A percentile compares a stretch with the other conserved stretches of the same genome.
Evolutionary conservation across 2,113 vertebrate species (phyloP).

Genomic region (Brachypteracias leptosomus): DNA sequence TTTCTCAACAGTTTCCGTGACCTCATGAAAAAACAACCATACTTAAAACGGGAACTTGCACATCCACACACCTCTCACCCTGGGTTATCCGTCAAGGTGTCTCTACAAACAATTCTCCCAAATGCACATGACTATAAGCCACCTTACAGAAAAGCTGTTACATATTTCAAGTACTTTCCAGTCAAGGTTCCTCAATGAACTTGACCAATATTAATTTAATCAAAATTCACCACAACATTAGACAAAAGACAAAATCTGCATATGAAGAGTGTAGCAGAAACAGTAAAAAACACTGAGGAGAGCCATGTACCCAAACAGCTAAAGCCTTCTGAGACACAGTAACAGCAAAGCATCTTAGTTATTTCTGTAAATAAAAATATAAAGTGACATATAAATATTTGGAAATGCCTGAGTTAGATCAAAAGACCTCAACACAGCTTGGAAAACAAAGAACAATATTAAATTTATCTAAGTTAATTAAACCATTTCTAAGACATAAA

Average conservation of each 20-base stretch:
- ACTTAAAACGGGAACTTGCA: neutral
- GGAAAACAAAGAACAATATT: conserved; percentile 9
- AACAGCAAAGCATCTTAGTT: neutral
- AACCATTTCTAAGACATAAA: neutral
- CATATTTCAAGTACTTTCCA: neutral
- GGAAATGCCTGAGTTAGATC: neutral
- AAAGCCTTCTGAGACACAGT: neutral
- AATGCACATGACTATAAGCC: neutral
- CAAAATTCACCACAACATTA: neutral
- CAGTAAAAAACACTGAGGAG: neutral
- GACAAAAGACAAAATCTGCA: neutral
- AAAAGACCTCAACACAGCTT: neutral
- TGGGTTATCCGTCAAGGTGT: neutral
- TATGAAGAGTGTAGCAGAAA: neutral
- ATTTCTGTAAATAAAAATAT: neutral
- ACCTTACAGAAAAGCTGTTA: neutral
- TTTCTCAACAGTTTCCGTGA: neutral
- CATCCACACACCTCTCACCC: neutral
- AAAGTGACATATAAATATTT: neutral
- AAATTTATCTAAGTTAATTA: conserved; percentile 2
- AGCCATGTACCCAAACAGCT: neutral
- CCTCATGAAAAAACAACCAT: neutral
- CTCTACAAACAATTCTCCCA: neutral
- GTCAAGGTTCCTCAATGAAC: neutral
- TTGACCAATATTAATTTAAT: neutral